These are phyloP conservation scores for Heptranchias perlo DNA, from an alignment of 2,113 vertebrate species.

Conservation along the genomic window DNA sequence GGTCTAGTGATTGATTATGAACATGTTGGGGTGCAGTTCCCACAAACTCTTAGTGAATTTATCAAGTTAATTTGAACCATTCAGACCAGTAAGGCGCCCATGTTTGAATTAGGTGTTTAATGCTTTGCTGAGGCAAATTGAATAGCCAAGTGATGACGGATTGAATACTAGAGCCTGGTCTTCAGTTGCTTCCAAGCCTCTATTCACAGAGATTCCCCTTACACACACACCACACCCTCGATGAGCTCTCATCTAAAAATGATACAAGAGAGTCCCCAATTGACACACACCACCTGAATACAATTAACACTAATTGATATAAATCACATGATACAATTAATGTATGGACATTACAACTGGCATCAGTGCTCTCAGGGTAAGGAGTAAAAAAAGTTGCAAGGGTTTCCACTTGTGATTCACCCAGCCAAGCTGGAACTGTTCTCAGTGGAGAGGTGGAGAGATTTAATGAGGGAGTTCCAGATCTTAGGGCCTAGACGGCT, in stretches of 20 bases:
- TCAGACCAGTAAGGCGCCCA: neutral
- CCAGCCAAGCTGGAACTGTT: neutral
- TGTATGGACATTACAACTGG: neutral
- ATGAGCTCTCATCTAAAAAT: too few relatives aligned
- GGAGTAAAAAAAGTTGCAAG: neutral
- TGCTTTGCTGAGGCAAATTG: neutral
- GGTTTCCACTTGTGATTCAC: neutral
- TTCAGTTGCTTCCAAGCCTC: too few relatives aligned
- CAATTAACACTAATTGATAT: too few relatives aligned
- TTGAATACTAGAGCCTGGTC: too few relatives aligned
- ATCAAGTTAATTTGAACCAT: neutral
- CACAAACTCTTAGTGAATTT: neutral
- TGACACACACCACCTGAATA: too few relatives aligned
- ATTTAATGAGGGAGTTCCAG: neutral
- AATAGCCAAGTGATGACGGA: too few relatives aligned
- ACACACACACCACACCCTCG: too few relatives aligned
- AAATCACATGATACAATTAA: too few relatives aligned
- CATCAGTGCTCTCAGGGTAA: neutral
- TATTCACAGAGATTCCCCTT: too few relatives aligned
- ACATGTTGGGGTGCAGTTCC: neutral
- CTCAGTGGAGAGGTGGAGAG: neutral
- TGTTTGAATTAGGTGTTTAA: too few relatives aligned
- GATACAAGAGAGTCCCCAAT: too few relatives aligned
- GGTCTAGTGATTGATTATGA: neutral
- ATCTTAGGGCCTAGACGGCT: neutral